Percentiles rank a stretch among this genome's conserved stretches.
Conservation (phyloP, 1,140 invertebrate genomes). For the Sycophila sp. region DNA sequence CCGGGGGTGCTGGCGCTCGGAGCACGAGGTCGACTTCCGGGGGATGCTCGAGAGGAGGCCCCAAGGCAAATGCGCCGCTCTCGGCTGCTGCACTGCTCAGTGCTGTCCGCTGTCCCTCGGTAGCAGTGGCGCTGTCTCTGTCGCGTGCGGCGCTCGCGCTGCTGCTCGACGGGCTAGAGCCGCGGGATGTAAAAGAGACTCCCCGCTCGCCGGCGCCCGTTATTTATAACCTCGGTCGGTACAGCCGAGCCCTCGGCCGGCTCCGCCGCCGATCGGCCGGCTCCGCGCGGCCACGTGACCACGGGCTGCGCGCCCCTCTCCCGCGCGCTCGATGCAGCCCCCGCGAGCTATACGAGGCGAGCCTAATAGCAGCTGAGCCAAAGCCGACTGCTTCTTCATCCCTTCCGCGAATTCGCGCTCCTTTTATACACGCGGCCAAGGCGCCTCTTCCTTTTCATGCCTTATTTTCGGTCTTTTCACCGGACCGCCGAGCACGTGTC, state of each 20-base stretch:
- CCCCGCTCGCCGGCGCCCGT: constrained; percentile 44
- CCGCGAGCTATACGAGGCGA: neutral
- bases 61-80: constrained; percentile 47
- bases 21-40: neutral
- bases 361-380: neutral
- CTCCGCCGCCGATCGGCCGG: constrained; percentile 22
- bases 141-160: constrained; percentile 45
- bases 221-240: constrained; percentile 59
- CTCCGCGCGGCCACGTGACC: constrained; percentile 41
- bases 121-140: neutral
- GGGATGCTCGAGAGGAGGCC: no score
- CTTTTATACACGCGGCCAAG: neutral
- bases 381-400: neutral
- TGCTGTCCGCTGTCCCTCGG: neutral
- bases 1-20: neutral
- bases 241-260: constrained; percentile 38
- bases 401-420: neutral
- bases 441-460: no score
- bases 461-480: no score
- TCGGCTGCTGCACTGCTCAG: no score
- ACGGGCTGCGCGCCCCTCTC: neutral
- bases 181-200: constrained; percentile 58
- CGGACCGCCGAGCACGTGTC: no score
- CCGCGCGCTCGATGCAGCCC: neutral
- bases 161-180: constrained; percentile 6